Conservation (phyloP, 2,113 vertebrate species). For the Grammomys dolichurus region DNA sequence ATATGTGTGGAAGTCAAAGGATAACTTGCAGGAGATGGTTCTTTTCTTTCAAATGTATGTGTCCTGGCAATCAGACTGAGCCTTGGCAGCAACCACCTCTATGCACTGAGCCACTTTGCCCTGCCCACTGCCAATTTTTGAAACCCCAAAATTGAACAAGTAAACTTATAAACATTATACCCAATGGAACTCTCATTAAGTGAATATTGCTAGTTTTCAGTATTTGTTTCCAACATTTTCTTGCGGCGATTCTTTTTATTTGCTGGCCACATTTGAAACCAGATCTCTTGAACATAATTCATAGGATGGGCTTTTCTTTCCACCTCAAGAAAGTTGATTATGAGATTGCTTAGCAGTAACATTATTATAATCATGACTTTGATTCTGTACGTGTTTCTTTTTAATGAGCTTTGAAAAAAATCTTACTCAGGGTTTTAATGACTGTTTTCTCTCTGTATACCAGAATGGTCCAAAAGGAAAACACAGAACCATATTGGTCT, state of each 20-base stretch:
- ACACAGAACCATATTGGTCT: not conserved
- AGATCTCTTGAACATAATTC: not conserved
- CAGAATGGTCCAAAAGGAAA: not conserved
- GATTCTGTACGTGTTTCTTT: conserved; percentile 32
- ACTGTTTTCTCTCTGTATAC: not conserved
- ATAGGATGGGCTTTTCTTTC: not conserved
- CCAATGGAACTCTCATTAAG: not conserved
- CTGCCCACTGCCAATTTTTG: not conserved
- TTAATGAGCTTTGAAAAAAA: conserved; percentile 21
- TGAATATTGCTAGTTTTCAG: conserved; percentile 11
- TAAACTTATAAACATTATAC: not conserved
- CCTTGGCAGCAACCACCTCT: not conserved
- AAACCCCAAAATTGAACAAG: not conserved
- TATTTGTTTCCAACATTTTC: conserved; percentile 42
- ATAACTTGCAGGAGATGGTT: not conserved
- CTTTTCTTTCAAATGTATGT: not conserved
- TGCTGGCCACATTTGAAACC: not conserved
- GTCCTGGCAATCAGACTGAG: not conserved
- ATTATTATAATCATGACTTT: conserved; percentile 16
- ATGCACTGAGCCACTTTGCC: not conserved
- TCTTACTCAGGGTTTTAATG: not conserved
- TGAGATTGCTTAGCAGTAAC: not conserved
- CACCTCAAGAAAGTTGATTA: not conserved
- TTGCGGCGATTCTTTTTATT: not conserved
- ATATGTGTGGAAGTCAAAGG: no score